These are phyloP conservation scores for Hylyphantes graminicola DNA, from an alignment of 1,140 invertebrate species.

Conservation along the genomic window DNA sequence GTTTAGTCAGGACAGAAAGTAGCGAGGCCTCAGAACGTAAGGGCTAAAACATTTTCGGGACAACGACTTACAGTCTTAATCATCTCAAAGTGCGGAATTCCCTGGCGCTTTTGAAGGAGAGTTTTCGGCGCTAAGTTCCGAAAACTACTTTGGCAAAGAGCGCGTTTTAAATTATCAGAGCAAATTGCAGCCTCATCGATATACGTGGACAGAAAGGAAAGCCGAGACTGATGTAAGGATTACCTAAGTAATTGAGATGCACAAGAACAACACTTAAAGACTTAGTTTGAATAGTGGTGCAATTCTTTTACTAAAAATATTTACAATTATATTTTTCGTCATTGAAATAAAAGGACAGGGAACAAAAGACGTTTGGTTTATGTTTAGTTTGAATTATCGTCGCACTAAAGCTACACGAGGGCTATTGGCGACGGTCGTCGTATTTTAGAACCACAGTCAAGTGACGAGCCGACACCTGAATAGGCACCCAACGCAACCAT, in stretches of 20 bases:
- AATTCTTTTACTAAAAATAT: no score
- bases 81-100: conserved; percentile 31
- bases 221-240: not conserved
- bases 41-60: conserved; percentile 31
- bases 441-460: no score
- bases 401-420: no score
- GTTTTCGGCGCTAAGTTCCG: not conserved
- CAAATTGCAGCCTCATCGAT: conserved; percentile 30
- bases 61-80: conserved; percentile 33
- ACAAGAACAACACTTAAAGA: no score
- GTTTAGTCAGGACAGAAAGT: conserved; percentile 23
- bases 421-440: no score
- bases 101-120: conserved; percentile 13
- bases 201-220: conserved; percentile 24
- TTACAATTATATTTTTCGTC: no score
- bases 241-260: not conserved
- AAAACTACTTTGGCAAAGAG: conserved; percentile 22
- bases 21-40: conserved; percentile 14
- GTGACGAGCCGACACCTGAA: no score
- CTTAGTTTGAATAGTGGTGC: no score
- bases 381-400: no score
- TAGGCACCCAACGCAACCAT: no score
- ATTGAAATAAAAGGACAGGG: no score
- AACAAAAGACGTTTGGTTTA: no score
- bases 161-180: conserved; percentile 29